Percentiles rank a stretch among this genome's conserved stretches.
phyloP scores from a whole-genome alignment of 2,113 vertebrate species.

The Canis aureus region DNA sequence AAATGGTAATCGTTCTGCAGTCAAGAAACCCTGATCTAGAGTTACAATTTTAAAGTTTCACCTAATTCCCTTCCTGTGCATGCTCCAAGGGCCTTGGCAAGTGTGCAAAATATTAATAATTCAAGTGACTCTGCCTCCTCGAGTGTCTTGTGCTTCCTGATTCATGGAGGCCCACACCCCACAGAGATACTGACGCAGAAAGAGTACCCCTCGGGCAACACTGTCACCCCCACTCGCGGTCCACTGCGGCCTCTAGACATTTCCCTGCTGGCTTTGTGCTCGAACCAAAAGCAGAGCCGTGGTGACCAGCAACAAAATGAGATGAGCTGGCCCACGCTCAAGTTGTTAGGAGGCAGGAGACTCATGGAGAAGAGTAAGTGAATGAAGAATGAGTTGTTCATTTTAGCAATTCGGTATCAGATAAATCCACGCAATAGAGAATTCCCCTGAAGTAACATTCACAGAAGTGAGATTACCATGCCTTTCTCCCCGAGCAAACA shows the following conservation, averaged over 20 bases:
- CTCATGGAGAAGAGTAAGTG: not conserved
- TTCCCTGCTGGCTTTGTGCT: not conserved
- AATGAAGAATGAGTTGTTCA: slow-evolving; percentile 34
- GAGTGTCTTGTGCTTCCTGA: not conserved
- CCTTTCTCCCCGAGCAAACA: slow-evolving; percentile 31
- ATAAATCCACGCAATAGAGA: slow-evolving; percentile 8
- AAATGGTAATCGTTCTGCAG: not conserved
- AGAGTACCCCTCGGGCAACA: not conserved
- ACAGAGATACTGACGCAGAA: not conserved
- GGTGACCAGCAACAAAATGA: slow-evolving; percentile 2
- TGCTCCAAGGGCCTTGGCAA: not conserved
- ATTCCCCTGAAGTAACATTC: slow-evolving; percentile 63
- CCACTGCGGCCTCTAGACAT: not conserved
- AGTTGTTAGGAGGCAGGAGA: not conserved
- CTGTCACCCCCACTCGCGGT: not conserved
- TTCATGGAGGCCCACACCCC: not conserved
- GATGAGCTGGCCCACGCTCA: slow-evolving; percentile 8
- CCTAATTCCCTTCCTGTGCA: not conserved
- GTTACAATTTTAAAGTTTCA: slow-evolving; percentile 15
- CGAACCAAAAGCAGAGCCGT: not conserved
- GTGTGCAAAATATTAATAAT: not conserved
- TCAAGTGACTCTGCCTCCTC: not conserved
- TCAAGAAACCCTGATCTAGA: not conserved
- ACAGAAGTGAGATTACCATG: not conserved
- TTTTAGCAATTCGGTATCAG: slow-evolving; percentile 23